phyloP scores from a whole-genome alignment of 2,888 invertebrate genomes.

The Baccha elongata region DNA sequence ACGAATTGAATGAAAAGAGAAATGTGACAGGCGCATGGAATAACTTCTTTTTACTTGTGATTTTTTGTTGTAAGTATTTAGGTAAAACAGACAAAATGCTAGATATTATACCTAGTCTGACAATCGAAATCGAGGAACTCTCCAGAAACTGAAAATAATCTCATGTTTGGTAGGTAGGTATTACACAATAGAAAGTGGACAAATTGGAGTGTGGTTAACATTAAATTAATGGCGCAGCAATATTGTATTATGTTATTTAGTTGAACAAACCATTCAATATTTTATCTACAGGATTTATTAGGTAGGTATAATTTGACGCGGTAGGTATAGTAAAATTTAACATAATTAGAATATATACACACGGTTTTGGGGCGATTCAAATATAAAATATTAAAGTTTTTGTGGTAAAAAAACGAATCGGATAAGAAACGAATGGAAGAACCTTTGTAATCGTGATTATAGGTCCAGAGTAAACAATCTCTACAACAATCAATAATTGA shows the following conservation, averaged over 20 bases:
- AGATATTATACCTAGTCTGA: background rate
- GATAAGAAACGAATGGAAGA: no score
- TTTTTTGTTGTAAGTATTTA: no score
- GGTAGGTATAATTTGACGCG: background rate
- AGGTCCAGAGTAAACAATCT: no score
- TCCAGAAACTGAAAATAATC: background rate
- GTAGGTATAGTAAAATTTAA: no score
- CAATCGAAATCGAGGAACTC: background rate
- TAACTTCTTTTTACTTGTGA: no score
- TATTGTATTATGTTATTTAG: background rate
- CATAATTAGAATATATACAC: no score
- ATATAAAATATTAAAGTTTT: no score
- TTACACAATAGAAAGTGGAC: background rate
- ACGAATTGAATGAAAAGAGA: background rate
- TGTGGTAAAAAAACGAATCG: no score
- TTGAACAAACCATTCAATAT: background rate
- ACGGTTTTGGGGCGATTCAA: no score
- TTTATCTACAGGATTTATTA: background rate
- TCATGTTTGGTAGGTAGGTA: background rate
- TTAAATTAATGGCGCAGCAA: background rate
- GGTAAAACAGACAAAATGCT: background rate
- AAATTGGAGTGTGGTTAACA: background rate
- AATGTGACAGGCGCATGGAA: background rate
- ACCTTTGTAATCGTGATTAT: no score
- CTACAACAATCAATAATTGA: no score